phyloP scores from a whole-genome alignment of 2,888 invertebrate species.

The Dioctria rufipes region DNA sequence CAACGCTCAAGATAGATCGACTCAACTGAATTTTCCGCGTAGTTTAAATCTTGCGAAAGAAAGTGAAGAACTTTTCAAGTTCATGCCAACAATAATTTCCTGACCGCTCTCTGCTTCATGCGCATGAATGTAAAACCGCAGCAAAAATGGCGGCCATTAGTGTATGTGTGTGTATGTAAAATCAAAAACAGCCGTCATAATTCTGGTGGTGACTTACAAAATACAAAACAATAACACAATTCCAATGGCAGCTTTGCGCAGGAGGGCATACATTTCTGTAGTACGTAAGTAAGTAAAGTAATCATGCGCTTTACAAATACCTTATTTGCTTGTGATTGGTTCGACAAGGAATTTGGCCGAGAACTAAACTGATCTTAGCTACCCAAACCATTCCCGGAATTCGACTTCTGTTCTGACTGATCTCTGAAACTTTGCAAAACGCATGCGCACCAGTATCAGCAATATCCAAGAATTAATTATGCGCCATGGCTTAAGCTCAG shows the following conservation, averaged over 20 bases:
- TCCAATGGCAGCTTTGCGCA: background rate
- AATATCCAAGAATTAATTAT: background rate
- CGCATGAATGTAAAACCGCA: background rate
- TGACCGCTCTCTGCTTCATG: background rate
- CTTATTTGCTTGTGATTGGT: no score
- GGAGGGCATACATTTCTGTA: no score
- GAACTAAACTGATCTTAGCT: no score
- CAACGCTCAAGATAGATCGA: background rate
- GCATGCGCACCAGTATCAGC: background rate
- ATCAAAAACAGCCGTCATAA: constrained; percentile 2
- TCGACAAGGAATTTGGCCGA: no score
- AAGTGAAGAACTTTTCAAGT: constrained; percentile 13
- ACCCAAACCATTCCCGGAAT: no score
- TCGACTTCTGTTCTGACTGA: no score
- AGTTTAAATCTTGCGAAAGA: background rate
- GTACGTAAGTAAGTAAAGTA: no score
- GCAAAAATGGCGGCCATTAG: background rate
- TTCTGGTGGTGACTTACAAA: constrained; percentile 9
- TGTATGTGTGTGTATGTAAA: background rate
- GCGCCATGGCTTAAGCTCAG: background rate
- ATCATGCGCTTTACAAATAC: no score
- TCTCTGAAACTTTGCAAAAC: no score
- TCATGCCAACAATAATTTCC: constrained; percentile 7
- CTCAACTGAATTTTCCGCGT: background rate
- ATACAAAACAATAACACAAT: constrained; percentile 15